Conservation (phyloP, 2,888 invertebrate species). For the Amblyjoppa fuscipennis region DNA sequence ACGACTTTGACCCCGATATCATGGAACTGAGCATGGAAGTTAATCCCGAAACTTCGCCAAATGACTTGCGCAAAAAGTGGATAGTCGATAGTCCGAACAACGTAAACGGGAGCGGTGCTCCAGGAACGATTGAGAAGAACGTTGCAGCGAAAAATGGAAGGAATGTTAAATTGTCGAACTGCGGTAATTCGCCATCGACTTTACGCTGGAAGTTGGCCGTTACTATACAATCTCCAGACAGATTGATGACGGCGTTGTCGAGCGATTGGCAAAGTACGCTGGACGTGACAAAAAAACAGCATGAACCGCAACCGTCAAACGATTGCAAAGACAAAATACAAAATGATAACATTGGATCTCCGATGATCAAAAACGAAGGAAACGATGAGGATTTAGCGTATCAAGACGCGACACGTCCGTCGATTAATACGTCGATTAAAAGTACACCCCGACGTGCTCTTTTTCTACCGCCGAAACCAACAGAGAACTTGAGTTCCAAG, state of each 20-base stretch:
- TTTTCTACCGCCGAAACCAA: conserved; percentile 8
- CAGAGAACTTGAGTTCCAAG: conserved; percentile 4
- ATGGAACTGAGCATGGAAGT: not conserved
- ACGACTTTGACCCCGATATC: conserved; percentile 5
- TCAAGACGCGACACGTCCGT: not conserved
- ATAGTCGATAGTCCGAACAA: not conserved
- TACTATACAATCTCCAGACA: conserved; percentile 9
- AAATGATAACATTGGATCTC: not conserved
- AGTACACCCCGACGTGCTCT: conserved; percentile 16
- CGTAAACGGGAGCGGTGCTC: not conserved
- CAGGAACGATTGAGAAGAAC: not conserved
- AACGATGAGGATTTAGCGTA: not conserved
- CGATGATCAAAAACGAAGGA: not conserved
- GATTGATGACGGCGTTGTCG: conserved; percentile 22
- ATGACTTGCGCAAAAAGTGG: not conserved
- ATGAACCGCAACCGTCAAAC: not conserved
- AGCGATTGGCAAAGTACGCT: conserved; percentile 18
- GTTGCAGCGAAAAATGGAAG: not conserved
- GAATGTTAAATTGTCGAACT: not conserved
- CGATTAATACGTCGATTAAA: not conserved
- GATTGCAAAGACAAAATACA: not conserved
- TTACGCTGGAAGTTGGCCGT: conserved; percentile 8
- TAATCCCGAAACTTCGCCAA: not conserved
- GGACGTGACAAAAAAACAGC: not conserved
- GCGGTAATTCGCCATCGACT: not conserved